Evolutionary conservation across 2,113 vertebrate species (phyloP).

Genomic region (Petrocephalus microphthalmus): DNA sequence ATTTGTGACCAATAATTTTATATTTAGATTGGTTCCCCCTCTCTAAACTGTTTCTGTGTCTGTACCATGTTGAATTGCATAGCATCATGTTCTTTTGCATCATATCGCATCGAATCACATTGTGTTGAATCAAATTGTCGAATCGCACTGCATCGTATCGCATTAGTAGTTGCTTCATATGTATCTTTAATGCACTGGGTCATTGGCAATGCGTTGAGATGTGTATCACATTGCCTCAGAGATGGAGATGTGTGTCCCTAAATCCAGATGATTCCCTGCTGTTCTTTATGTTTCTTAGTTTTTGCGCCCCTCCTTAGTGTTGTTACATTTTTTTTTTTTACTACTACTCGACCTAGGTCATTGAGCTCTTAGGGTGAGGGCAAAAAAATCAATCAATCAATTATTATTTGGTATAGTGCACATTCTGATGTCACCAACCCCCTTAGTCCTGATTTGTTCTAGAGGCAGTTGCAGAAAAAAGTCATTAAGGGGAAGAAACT

Average conservation of each 20-base stretch:
- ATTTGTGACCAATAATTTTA: neutral
- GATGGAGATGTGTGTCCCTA: neutral
- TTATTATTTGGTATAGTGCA: neutral
- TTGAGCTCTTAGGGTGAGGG: too few species aligned
- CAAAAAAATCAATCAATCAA: neutral
- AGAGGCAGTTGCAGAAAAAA: neutral
- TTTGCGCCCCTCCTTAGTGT: too few species aligned
- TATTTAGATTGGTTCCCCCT: neutral
- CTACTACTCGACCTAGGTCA: neutral
- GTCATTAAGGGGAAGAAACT: neutral
- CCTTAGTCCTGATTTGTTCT: neutral
- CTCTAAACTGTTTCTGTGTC: neutral
- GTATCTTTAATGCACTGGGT: neutral
- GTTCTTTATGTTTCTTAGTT: too few species aligned
- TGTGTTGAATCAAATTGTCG: neutral
- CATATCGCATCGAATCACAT: neutral
- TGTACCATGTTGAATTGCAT: neutral
- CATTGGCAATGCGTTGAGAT: neutral
- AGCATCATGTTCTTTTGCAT: neutral
- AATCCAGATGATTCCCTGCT: too few species aligned
- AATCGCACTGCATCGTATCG: neutral
- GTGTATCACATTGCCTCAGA: neutral
- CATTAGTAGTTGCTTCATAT: neutral
- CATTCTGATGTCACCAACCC: neutral
- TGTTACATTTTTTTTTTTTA: too few species aligned